Evolutionary conservation across 2,797 vertebrate genomes (phyloP).

Genomic region (Anguilla anguilla): DNA sequence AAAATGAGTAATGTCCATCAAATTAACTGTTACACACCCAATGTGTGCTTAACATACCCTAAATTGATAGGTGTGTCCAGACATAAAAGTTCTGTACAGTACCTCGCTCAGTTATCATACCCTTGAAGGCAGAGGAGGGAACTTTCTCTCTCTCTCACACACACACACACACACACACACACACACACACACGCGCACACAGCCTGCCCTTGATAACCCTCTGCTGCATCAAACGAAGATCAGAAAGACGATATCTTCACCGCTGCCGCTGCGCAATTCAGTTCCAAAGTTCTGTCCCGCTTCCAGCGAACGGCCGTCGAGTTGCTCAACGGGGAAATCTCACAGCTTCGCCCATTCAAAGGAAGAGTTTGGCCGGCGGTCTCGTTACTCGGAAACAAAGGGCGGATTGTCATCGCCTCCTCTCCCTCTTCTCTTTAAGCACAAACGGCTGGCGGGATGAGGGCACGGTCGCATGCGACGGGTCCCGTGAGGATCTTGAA

Average conservation of each 20-base stretch:
- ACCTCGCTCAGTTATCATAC: not conserved
- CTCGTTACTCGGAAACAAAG: conserved; percentile 37
- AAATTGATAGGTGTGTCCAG: not conserved
- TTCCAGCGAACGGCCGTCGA: not conserved
- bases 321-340: not conserved
- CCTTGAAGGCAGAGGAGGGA: not conserved
- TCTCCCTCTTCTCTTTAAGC: not conserved
- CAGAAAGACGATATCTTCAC: not conserved
- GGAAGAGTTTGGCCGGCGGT: conserved; percentile 28
- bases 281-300: not conserved
- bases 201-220: not conserved
- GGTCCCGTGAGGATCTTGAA: not conserved
- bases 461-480: conserved; percentile 43
- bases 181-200: not conserved
- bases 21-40: not conserved
- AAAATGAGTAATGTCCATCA: not conserved
- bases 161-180: not conserved
- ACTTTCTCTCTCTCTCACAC: not conserved
- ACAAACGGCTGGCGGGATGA: conserved; percentile 36
- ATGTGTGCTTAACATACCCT: not conserved
- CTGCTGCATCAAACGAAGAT: not conserved
- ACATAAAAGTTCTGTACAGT: not conserved
- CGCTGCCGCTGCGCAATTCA: conserved; percentile 25
- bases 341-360: not conserved
- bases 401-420: conserved; percentile 31